Percentiles rank a stretch among this genome's conserved stretches.
These are phyloP conservation scores for Corythaixoides concolor DNA, from an alignment of 2,113 vertebrate species.

Conservation along the genomic window DNA sequence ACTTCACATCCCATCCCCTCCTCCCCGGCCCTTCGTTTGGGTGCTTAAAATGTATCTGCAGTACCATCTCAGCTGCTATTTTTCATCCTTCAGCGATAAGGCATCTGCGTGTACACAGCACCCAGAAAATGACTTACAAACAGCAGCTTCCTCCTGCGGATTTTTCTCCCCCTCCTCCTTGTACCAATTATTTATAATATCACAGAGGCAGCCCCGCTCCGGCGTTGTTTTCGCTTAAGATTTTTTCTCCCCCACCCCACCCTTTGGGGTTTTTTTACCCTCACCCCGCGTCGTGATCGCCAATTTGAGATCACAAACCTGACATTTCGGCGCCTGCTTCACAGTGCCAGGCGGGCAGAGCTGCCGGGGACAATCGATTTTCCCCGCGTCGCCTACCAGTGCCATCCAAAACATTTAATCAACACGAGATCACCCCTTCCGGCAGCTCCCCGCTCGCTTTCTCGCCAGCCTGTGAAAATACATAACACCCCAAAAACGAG, in stretches of 20 bases:
- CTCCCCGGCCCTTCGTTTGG: not conserved
- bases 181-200: slow-evolving; percentile 58
- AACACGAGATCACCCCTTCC: slow-evolving; percentile 66
- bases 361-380: slow-evolving; percentile 81
- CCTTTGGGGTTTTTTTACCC: not conserved
- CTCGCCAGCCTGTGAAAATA: slow-evolving; percentile 40
- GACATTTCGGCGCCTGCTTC: slow-evolving; percentile 83
- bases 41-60: slow-evolving; percentile 39
- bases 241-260: not conserved
- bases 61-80: slow-evolving; percentile 62
- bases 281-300: slow-evolving; percentile 18
- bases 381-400: slow-evolving; percentile 78
- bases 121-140: not conserved
- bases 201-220: slow-evolving; percentile 62
- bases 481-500: not conserved
- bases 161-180: slow-evolving; percentile 31
- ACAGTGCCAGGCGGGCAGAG: slow-evolving; percentile 78
- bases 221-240: slow-evolving; percentile 68
- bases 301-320: slow-evolving; percentile 81
- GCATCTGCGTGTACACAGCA: not conserved
- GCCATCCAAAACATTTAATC: slow-evolving; percentile 78
- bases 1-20: accelerated
- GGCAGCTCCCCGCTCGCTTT: not conserved
- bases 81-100: slow-evolving; percentile 80
- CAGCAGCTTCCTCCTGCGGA: not conserved